Evolutionary conservation across 1,140 invertebrate genomes (phyloP).

Genomic region (Drosophila melanogaster): DNA sequence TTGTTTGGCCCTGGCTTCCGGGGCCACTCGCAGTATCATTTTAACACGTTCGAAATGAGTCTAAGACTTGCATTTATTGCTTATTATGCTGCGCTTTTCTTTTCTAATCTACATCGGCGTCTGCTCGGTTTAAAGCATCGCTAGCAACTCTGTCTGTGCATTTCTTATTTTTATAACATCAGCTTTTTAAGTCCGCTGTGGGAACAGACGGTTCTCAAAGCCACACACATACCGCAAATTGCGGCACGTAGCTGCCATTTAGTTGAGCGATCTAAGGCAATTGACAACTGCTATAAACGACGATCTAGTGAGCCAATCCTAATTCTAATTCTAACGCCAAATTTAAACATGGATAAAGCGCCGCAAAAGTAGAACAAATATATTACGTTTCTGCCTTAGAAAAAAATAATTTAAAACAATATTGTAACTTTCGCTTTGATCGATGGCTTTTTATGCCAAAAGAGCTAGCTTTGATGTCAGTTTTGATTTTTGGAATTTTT

Average conservation of each 20-base stretch:
- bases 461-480: no score
- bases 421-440: no score
- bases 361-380: no score
- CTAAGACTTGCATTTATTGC: constrained; percentile 53
- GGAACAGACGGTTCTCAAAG: constrained; percentile 17
- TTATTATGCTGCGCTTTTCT: constrained; percentile 54
- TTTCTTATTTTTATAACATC: neutral
- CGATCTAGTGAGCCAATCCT: neutral
- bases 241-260: constrained; percentile 64
- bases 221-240: constrained; percentile 53
- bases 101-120: constrained; percentile 58
- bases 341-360: no score
- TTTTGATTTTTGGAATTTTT: no score
- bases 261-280: constrained; percentile 52
- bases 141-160: neutral
- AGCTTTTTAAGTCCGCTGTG: constrained; percentile 10
- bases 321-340: neutral
- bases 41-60: constrained; percentile 50
- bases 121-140: neutral
- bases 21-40: constrained; percentile 39
- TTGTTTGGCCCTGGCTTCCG: constrained; percentile 48
- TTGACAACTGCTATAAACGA: constrained; percentile 42
- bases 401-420: no score
- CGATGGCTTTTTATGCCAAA: no score
- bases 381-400: no score